Base-by-base conservation (phyloP, 2,113 vertebrate species). In the Holacanthus passer region DNA sequence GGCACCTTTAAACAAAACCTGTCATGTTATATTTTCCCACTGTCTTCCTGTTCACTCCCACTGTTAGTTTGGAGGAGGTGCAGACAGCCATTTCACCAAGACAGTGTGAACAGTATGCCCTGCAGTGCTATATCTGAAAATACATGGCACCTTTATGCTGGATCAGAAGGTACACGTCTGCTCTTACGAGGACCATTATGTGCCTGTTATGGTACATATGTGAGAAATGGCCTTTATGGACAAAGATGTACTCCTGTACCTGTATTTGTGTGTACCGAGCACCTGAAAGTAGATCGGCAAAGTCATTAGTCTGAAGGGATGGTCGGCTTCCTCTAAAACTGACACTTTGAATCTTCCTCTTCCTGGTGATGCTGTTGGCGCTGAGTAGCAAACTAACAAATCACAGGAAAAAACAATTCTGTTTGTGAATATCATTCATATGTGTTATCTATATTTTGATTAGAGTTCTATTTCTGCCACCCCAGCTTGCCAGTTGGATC, bases 381-480 rank as follows among this genome's bases (percentile, higher is more conserved):
- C 16, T 10, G 53, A 83, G 35, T 52, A 45, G 7, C 13, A 77
- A 39, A 64, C 47, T n/a, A 69, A 59, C 20, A 68, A 39, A 59
- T 50, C 62, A 29, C 10, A 64, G 39, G 39, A 55, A 67, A 43
- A 77, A 47, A 52, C 13, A 69, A 58, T 29, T 29, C 19, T n/a
- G 27, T 35, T n/a, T 17, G 24, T 48, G 63, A 16, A 53, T 29
- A 41, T 4, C n/a, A 41, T 37, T 69, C 2, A 1, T 41, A 48
- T 17, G 50, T 71, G 29, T 39, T 39, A 63, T 31, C n/a, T 71
- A n/a, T 65, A 22, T 72, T 72, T 59, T 83, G 50, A 83, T 73
- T 47, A 53, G 3, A 39, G 11, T 58, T 58, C 37, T 82, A 58
- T 75, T 69, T 66, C 52, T 83, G 32, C 35, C 19, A 50, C n/a